These are phyloP conservation scores for Epinephelus awoara DNA, from an alignment of 2,797 vertebrate genomes.

Conservation along the genomic window DNA sequence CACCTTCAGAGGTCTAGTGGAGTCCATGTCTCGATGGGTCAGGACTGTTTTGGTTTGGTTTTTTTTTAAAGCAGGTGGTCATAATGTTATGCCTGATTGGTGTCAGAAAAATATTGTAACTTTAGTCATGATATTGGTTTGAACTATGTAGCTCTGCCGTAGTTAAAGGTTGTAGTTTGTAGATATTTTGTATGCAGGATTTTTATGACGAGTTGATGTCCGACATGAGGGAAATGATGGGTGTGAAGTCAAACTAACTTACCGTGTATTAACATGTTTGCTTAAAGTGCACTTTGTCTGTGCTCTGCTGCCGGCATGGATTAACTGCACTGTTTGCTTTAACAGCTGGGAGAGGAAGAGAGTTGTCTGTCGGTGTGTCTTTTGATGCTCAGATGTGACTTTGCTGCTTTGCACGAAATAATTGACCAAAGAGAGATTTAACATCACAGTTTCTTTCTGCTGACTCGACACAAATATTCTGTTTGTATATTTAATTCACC, in stretches of 20 bases:
- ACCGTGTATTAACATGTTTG: constrained; percentile 65
- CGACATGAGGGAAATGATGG: background rate
- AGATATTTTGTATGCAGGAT: constrained; percentile 1
- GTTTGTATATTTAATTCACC: background rate
- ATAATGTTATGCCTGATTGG: background rate
- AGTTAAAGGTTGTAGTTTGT: background rate
- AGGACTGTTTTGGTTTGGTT: background rate
- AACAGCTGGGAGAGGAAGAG: constrained; percentile 53
- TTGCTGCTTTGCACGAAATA: constrained; percentile 66
- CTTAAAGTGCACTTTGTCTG: constrained; percentile 45
- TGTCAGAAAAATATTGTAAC: background rate
- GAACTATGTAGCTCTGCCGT: background rate
- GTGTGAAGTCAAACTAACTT: constrained; percentile 47
- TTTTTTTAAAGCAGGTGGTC: too few species aligned
- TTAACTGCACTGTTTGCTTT: constrained; percentile 58
- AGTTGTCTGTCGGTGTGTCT: constrained; percentile 26
- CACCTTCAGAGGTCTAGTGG: background rate
- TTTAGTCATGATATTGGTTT: background rate
- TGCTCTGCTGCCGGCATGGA: constrained; percentile 62
- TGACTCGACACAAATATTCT: background rate
- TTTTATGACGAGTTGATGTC: background rate
- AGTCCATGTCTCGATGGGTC: background rate
- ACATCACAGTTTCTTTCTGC: background rate
- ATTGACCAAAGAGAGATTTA: constrained; percentile 30
- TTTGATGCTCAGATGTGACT: constrained; percentile 23